Conservation (phyloP, 2,113 vertebrate genomes). For the Cinclus mexicanus region DNA sequence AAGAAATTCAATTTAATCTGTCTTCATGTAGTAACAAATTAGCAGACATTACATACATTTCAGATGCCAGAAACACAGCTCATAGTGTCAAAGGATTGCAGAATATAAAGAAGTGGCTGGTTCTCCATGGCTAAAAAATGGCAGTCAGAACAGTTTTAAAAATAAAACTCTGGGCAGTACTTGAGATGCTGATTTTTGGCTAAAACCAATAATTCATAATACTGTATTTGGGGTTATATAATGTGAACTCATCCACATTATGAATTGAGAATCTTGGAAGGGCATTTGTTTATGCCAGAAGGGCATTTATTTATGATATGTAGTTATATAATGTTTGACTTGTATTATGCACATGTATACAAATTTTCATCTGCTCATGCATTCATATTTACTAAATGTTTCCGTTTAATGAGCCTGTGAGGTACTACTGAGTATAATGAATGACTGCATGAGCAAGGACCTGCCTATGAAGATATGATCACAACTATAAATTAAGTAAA, state of each 20-base stretch:
- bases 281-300: background rate
- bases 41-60: background rate
- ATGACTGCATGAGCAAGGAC: background rate
- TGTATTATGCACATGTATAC: background rate
- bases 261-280: background rate
- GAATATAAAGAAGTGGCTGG: background rate
- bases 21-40: background rate
- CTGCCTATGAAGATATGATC: background rate
- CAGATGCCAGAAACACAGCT: background rate
- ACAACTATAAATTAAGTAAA: background rate
- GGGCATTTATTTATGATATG: background rate
- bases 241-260: background rate
- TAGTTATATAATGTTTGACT: background rate
- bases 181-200: background rate
- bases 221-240: background rate
- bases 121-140: background rate
- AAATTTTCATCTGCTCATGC: background rate
- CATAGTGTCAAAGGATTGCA: background rate
- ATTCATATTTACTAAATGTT: background rate
- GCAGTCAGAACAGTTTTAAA: background rate
- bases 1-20: background rate
- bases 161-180: background rate
- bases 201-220: background rate
- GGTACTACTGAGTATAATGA: background rate
- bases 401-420: background rate